phyloP scores from a whole-genome alignment of 2,797 vertebrate genomes.

The Onychomys arenicola region DNA sequence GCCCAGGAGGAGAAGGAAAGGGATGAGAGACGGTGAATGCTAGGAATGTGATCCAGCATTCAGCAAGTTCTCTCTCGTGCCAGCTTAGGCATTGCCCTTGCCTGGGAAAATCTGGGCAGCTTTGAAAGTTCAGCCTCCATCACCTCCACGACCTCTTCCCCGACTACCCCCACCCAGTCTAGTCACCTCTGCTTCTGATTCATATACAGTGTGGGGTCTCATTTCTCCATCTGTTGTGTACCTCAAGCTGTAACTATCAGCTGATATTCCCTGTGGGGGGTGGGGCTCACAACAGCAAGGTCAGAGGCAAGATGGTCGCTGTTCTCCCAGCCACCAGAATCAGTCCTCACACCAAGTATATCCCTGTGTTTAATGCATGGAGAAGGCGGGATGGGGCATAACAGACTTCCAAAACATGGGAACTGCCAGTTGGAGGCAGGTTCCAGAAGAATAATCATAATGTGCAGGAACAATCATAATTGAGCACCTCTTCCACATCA shows the following conservation, averaged over 20 bases:
- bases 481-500: neutral
- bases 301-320: neutral
- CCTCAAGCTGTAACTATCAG: neutral
- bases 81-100: neutral
- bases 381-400: neutral
- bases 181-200: neutral
- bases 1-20: neutral
- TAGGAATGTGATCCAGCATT: neutral
- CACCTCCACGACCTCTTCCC: neutral
- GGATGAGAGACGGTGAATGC: neutral
- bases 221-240: neutral
- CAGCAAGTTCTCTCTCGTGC: neutral
- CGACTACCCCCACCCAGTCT: neutral
- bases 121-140: conserved; percentile 35
- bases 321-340: neutral
- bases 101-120: neutral
- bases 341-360: neutral
- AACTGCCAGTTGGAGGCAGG: neutral
- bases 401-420: neutral
- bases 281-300: neutral
- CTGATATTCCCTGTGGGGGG: neutral
- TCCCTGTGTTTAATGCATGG: neutral
- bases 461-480: neutral
- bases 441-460: neutral
- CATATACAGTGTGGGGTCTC: neutral